These are phyloP conservation scores for Apteryx owenii DNA, from an alignment of 2,113 vertebrate species.

Conservation along the genomic window DNA sequence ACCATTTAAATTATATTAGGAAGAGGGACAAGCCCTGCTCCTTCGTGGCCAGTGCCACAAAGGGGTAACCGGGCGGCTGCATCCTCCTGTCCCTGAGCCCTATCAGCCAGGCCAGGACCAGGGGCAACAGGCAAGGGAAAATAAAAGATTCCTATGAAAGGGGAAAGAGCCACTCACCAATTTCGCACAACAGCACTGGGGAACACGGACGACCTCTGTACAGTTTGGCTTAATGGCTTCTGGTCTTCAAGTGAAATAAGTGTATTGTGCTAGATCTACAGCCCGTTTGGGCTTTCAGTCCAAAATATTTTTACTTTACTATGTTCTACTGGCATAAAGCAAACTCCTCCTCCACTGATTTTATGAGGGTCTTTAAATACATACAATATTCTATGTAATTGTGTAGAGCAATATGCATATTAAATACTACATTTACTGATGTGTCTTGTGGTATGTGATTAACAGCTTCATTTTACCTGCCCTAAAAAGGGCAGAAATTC, in stretches of 20 bases:
- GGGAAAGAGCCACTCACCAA: neutral
- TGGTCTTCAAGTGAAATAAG: neutral
- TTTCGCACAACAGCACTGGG: neutral
- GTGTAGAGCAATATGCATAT: conserved; percentile 27
- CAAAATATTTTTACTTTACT: neutral
- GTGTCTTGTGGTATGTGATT: neutral
- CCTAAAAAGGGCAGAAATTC: conserved; percentile 37
- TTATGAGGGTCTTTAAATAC: conserved; percentile 41
- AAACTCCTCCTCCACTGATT: conserved; percentile 10
- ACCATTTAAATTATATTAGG: neutral
- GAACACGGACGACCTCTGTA: neutral
- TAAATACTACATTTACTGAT: conserved; percentile 46
- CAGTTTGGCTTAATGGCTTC: neutral
- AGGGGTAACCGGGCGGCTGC: neutral
- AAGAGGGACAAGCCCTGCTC: neutral
- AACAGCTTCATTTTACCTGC: conserved; percentile 6
- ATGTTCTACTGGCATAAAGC: conserved; percentile 1
- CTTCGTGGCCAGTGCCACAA: neutral
- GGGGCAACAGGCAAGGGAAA: neutral
- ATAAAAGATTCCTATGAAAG: neutral
- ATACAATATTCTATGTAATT: conserved; percentile 1
- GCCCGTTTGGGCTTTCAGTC: neutral
- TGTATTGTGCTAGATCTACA: neutral
- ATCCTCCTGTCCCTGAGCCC: neutral
- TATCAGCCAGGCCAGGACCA: fast-evolving